phyloP scores from a whole-genome alignment of 1,140 invertebrate genomes.

The Bombus polaris region DNA sequence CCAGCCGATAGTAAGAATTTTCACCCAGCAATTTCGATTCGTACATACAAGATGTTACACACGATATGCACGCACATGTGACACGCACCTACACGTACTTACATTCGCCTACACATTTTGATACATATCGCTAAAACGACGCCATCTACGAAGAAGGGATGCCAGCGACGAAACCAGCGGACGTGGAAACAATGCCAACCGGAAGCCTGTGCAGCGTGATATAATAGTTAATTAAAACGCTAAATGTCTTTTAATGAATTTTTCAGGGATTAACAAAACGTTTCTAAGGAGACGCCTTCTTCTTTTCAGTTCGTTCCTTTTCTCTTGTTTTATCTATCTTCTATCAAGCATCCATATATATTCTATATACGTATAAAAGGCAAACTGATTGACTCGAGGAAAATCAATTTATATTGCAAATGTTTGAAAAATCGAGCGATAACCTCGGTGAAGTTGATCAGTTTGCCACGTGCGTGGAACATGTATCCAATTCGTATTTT shows the following conservation, averaged over 20 bases:
- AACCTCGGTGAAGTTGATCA: too few relatives aligned
- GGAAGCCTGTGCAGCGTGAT: neutral
- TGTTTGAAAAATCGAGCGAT: too few relatives aligned
- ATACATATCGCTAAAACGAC: neutral
- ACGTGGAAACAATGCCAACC: neutral
- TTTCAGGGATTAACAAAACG: conserved; percentile 48
- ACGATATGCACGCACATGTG: conserved; percentile 45
- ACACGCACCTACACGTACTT: conserved; percentile 36
- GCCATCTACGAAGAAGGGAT: neutral
- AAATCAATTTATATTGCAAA: too few relatives aligned
- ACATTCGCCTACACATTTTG: conserved; percentile 4
- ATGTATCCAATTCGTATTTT: neutral
- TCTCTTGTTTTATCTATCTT: neutral
- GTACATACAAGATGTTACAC: conserved; percentile 56
- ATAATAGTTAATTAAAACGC: neutral
- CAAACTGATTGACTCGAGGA: too few relatives aligned
- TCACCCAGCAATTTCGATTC: conserved; percentile 13
- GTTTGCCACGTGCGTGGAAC: too few relatives aligned
- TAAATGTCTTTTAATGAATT: neutral
- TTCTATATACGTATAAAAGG: too few relatives aligned
- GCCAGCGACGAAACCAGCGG: neutral
- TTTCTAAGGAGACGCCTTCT: neutral
- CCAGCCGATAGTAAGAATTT: conserved; percentile 25
- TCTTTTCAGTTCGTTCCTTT: too few relatives aligned
- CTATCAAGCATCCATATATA: too few relatives aligned